A percentile compares a stretch with the other conserved stretches of the same genome.
Evolutionary conservation across 2,797 vertebrate genomes (phyloP).

Genomic region (Darevskia mixta): DNA sequence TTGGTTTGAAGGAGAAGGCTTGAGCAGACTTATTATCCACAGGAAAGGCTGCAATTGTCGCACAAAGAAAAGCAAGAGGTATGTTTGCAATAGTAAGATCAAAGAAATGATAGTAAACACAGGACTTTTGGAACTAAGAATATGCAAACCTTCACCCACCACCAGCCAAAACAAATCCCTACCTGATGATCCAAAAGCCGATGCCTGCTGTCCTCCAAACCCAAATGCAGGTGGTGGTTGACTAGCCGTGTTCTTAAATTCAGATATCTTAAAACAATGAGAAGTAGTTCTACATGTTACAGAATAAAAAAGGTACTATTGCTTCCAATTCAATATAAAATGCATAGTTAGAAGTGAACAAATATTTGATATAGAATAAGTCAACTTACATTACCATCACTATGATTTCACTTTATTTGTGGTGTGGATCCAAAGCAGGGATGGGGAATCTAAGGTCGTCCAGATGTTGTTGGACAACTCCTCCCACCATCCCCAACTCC

Average conservation of each 20-base stretch:
- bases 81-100: not conserved
- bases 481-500: no score
- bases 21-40: constrained; percentile 55
- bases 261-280: constrained; percentile 77
- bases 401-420: not conserved
- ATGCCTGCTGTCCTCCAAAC: constrained; percentile 71
- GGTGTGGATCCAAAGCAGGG: no score
- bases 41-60: constrained; percentile 75
- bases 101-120: not conserved
- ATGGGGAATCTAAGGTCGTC: no score
- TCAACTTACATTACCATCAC: not conserved
- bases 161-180: constrained; percentile 46
- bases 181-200: constrained; percentile 82
- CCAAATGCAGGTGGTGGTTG: constrained; percentile 69
- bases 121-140: not conserved
- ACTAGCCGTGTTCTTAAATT: constrained; percentile 77
- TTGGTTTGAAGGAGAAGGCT: constrained; percentile 83
- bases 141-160: no score
- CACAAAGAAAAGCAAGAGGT: not conserved
- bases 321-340: not conserved
- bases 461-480: no score
- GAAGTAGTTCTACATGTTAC: not conserved
- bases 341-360: not conserved
- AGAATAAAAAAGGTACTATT: not conserved
- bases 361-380: not conserved